Conservation (phyloP, 2,888 invertebrate species). For the Pycnomerus fuliginosus region DNA sequence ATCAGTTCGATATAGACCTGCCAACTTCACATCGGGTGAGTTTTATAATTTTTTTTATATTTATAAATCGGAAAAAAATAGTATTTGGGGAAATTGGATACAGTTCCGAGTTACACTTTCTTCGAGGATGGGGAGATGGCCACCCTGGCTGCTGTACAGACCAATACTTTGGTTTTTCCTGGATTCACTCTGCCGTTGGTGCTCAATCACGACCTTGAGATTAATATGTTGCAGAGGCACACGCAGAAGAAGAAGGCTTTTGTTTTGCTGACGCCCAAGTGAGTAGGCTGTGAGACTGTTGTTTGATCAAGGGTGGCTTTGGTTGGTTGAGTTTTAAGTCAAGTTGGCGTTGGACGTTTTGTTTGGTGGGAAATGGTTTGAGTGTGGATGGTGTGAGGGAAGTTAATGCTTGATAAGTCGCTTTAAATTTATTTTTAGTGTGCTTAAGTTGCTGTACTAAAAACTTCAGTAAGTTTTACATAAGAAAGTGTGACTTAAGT, state of each 20-base stretch:
- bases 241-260: slow-evolving; percentile 64
- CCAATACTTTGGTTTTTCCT: slow-evolving; percentile 63
- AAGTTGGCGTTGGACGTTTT: too few species aligned
- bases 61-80: slow-evolving; percentile 26
- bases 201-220: slow-evolving; percentile 54
- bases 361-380: too few species aligned
- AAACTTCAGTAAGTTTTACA: too few species aligned
- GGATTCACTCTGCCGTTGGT: slow-evolving; percentile 79
- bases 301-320: too few species aligned
- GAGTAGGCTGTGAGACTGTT: too few species aligned
- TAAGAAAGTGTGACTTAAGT: too few species aligned
- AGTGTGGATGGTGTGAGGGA: too few species aligned
- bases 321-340: too few species aligned
- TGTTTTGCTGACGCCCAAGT: slow-evolving; percentile 60
- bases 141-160: slow-evolving; percentile 46
- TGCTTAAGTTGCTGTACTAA: too few species aligned
- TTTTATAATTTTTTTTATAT: neutral
- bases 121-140: slow-evolving; percentile 34
- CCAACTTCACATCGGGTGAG: slow-evolving; percentile 49
- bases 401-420: too few species aligned
- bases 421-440: too few species aligned
- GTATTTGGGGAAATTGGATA: slow-evolving; percentile 59
- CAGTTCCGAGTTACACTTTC: slow-evolving; percentile 56
- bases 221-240: slow-evolving; percentile 60
- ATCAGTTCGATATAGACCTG: slow-evolving; percentile 47